A percentile compares a stretch with the other conserved stretches of the same genome.
These are phyloP conservation scores for Elmis aenea DNA, from an alignment of 2,888 invertebrate species.

Conservation along the genomic window DNA sequence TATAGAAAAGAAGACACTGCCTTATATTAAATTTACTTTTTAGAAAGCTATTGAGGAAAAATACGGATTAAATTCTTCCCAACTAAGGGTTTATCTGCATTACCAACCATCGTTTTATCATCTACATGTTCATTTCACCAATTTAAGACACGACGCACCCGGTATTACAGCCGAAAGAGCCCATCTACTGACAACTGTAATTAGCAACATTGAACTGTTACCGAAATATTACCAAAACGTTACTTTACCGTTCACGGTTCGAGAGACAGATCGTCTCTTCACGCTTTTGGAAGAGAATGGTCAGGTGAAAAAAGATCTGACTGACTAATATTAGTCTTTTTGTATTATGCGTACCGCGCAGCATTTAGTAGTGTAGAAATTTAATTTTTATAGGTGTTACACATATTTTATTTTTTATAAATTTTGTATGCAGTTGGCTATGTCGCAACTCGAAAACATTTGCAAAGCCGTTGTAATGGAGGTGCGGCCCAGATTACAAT, in stretches of 20 bases:
- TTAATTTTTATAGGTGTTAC: too few relatives aligned
- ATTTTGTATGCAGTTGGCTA: background rate
- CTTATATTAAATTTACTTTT: conserved; percentile 39
- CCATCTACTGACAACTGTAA: conserved; percentile 82
- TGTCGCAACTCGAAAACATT: conserved; percentile 4
- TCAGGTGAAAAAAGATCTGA: conserved; percentile 6
- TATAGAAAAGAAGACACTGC: too few relatives aligned
- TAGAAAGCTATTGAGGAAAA: conserved; percentile 72
- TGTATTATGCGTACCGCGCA: too few relatives aligned
- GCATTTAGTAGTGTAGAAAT: too few relatives aligned
- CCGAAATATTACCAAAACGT: conserved; percentile 79
- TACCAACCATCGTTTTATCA: conserved; percentile 98
- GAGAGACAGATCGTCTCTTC: conserved; percentile 70
- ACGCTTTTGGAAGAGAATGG: conserved; percentile 59
- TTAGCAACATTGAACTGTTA: conserved; percentile 80
- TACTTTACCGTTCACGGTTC: conserved; percentile 73
- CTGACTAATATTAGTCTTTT: too few relatives aligned
- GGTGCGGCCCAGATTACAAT: conserved; percentile 55
- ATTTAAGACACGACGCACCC: conserved; percentile 71
- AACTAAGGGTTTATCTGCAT: conserved; percentile 82
- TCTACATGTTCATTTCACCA: conserved; percentile 89
- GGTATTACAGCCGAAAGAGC: conserved; percentile 81
- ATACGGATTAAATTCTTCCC: conserved; percentile 64
- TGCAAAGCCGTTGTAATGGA: conserved; percentile 55
- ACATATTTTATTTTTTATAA: background rate